Evolutionary conservation across 2,113 vertebrate genomes (phyloP).

Genomic region (Balaenoptera acutorostrata): DNA sequence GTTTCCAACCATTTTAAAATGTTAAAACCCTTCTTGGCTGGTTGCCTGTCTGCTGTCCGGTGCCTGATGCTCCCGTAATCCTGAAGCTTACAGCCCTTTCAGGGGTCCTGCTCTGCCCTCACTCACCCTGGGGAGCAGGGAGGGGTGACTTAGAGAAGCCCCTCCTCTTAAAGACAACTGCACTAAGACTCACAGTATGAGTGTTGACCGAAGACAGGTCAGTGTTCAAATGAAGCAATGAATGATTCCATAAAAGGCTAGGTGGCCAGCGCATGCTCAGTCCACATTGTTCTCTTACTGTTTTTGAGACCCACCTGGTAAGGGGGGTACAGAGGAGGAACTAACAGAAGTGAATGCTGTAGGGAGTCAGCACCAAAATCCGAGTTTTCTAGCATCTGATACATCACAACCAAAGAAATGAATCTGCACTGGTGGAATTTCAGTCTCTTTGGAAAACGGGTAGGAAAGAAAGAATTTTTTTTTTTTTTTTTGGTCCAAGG

Average conservation of each 20-base stretch:
- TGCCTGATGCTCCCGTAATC: not conserved
- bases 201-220: not conserved
- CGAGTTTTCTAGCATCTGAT: not conserved
- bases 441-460: not conserved
- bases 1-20: not conserved
- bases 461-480: not conserved
- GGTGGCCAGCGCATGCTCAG: accelerated
- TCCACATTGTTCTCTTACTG: not conserved
- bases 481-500: not conserved
- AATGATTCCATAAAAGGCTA: not conserved
- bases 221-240: not conserved
- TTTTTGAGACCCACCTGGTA: not conserved
- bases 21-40: not conserved
- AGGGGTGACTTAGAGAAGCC: not conserved
- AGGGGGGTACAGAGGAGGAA: not conserved
- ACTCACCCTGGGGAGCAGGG: not conserved
- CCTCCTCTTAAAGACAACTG: not conserved
- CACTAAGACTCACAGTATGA: not conserved
- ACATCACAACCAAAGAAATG: not conserved
- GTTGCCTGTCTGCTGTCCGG: too few species aligned
- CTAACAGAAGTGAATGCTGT: not conserved
- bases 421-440: not conserved
- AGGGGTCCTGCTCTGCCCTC: not conserved
- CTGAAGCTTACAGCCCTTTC: not conserved
- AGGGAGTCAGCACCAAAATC: not conserved